Percentiles rank a stretch among this genome's conserved stretches.
phyloP scores from a whole-genome alignment of 1,140 invertebrate species.

The Panagrolaimus sp. region DNA sequence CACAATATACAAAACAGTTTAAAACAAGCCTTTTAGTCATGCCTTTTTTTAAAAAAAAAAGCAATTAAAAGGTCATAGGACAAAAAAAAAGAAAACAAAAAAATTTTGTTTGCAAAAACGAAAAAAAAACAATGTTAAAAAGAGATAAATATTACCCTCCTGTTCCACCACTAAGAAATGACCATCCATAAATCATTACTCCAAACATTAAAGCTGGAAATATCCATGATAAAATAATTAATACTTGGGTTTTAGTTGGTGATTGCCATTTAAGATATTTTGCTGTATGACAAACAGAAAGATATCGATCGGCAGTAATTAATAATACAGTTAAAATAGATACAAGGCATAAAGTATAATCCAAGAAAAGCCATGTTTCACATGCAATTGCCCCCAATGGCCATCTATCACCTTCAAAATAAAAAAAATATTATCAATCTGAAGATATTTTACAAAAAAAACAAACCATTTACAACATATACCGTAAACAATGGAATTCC shows the following conservation, averaged over 20 bases:
- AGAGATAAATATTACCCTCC: not conserved
- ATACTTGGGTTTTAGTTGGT: conserved; percentile 50
- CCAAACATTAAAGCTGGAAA: conserved; percentile 55
- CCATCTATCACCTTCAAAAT: conserved; percentile 77
- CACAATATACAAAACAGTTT: not conserved
- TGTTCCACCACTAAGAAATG: conserved; percentile 45
- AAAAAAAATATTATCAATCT: not conserved
- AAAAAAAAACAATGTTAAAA: not conserved
- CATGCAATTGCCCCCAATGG: conserved; percentile 88
- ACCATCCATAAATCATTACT: conserved; percentile 59
- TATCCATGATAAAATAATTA: conserved; percentile 56
- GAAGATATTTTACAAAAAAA: not conserved
- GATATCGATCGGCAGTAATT: conserved; percentile 86
- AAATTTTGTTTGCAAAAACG: no score
- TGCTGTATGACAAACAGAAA: conserved; percentile 65
- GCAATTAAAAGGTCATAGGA: no score
- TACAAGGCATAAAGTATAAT: conserved; percentile 96
- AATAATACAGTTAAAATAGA: conserved; percentile 97
- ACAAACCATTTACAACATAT: conserved; percentile 59
- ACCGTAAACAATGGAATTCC: conserved; percentile 69
- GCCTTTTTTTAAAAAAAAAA: no score
- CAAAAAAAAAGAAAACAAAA: no score
- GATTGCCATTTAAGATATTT: conserved; percentile 58
- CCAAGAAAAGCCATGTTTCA: conserved; percentile 95
- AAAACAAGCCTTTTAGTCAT: not conserved